Evolutionary conservation across 2,797 vertebrate genomes (phyloP).

Genomic region (Trachurus trachurus): DNA sequence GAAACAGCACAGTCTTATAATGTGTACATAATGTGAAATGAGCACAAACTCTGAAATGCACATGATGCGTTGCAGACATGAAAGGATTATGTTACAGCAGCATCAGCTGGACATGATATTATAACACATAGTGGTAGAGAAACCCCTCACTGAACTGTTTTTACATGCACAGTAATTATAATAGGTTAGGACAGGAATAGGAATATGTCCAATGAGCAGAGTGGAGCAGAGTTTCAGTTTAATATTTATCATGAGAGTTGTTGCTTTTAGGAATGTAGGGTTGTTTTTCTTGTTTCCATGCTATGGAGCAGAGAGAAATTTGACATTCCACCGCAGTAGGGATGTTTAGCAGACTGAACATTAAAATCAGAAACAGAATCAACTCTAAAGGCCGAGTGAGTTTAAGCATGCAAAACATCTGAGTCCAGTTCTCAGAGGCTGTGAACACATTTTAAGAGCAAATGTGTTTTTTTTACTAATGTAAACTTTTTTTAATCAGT

Average conservation of each 20-base stretch:
- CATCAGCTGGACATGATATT: neutral
- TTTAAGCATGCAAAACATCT: neutral
- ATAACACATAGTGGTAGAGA: neutral
- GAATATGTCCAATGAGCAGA: neutral
- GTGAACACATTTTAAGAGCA: neutral
- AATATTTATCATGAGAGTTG: neutral
- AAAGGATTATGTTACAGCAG: neutral
- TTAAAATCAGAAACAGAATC: neutral
- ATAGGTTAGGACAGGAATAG: too few relatives aligned
- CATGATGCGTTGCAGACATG: neutral
- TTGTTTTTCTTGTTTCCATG: neutral
- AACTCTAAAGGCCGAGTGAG: neutral
- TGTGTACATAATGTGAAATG: neutral
- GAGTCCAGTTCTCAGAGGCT: neutral
- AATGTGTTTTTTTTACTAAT: neutral
- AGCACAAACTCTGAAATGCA: slow-evolving; percentile 32
- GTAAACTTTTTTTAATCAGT: neutral
- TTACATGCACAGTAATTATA: neutral
- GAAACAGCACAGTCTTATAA: neutral
- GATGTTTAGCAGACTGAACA: neutral
- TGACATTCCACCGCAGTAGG: neutral
- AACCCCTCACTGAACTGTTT: neutral
- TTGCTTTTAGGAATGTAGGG: neutral
- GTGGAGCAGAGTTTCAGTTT: neutral
- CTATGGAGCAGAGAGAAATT: neutral